These are phyloP conservation scores for Plagodis pulveraria DNA, from an alignment of 2,888 invertebrate genomes.

Conservation along the genomic window DNA sequence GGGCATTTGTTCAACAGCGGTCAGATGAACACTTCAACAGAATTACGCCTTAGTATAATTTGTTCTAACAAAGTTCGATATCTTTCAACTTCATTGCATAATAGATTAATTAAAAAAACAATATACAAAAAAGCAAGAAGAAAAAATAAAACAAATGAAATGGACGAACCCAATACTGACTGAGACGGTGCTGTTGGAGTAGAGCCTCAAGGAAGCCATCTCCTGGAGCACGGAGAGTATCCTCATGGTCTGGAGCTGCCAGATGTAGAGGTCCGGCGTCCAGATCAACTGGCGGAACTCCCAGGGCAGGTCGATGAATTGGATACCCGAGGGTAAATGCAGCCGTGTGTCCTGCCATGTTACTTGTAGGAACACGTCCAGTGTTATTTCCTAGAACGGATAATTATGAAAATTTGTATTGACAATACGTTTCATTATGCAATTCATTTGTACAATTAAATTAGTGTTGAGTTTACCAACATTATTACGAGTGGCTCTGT, in stretches of 20 bases:
- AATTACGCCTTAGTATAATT: too few species aligned
- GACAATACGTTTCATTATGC: too few species aligned
- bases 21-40: too few species aligned
- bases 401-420: background rate
- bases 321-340: conserved; percentile 67
- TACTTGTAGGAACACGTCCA: conserved; percentile 87
- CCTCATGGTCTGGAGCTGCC: conserved; percentile 86
- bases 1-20: too few species aligned
- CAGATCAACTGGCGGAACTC: conserved; percentile 85
- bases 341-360: conserved; percentile 85
- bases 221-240: conserved; percentile 86
- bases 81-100: too few species aligned
- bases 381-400: conserved; percentile 82
- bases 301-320: conserved; percentile 86
- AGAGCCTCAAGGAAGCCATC: conserved; percentile 86
- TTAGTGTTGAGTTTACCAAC: too few species aligned
- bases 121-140: background rate
- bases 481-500: too few species aligned
- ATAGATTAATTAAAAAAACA: too few species aligned
- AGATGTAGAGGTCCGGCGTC: conserved; percentile 87
- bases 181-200: conserved; percentile 86
- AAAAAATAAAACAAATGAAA: conserved; percentile 31
- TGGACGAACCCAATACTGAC: conserved; percentile 87
- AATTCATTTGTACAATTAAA: too few species aligned
- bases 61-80: too few species aligned